Evolutionary conservation across 2,113 vertebrate genomes (phyloP).

Genomic region (Chamaetylas fuelleborni): DNA sequence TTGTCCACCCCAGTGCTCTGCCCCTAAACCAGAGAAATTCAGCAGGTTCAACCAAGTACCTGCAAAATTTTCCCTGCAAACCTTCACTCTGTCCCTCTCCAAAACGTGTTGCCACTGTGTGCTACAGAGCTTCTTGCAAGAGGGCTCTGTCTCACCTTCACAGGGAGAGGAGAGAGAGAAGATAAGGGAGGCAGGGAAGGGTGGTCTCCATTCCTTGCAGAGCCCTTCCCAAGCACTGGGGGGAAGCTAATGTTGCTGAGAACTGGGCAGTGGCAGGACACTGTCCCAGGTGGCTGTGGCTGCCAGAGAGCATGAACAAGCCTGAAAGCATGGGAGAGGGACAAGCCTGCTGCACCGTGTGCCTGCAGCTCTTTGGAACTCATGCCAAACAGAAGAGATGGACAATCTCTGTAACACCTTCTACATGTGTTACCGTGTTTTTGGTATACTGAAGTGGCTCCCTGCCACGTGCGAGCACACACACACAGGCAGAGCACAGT

Average conservation of each 20-base stretch:
- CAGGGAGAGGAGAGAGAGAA: background rate
- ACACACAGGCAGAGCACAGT: background rate
- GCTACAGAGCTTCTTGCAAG: background rate
- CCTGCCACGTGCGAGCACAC: background rate
- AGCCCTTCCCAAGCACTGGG: background rate
- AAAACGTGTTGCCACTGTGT: background rate
- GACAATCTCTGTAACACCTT: background rate
- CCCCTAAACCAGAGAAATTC: background rate
- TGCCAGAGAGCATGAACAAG: accelerated
- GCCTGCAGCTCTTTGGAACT: background rate
- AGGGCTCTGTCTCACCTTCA: background rate
- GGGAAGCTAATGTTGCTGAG: background rate
- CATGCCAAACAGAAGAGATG: background rate
- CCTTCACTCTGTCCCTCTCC: background rate
- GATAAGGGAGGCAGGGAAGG: background rate
- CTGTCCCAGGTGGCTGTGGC: background rate
- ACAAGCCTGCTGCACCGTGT: accelerated
- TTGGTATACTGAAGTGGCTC: background rate
- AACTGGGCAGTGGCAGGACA: background rate
- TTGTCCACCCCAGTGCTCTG: background rate
- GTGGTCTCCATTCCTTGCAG: background rate
- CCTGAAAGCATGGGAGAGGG: accelerated
- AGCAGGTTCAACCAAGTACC: background rate
- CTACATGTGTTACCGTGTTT: accelerated
- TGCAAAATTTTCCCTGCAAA: background rate